phyloP scores from a whole-genome alignment of 2,797 vertebrate genomes.

The Mergus octosetaceus region DNA sequence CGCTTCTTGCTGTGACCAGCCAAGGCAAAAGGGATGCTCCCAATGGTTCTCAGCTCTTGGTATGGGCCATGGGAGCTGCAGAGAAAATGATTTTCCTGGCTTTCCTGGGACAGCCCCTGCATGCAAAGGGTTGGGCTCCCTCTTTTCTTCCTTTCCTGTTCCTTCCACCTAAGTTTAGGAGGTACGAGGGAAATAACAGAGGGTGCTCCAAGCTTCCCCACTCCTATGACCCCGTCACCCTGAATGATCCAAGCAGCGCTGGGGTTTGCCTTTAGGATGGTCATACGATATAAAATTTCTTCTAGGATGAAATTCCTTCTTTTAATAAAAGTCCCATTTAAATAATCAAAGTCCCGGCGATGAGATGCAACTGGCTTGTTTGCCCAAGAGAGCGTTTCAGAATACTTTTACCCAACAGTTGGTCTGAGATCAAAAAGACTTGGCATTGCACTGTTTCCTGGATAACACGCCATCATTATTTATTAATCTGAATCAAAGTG shows the following conservation, averaged over 20 bases:
- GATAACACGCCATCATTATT: constrained; percentile 65
- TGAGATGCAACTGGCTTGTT: background rate
- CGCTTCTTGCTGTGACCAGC: background rate
- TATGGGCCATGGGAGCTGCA: background rate
- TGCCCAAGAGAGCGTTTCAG: constrained; percentile 38
- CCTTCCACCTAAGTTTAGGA: background rate
- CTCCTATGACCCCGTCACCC: background rate
- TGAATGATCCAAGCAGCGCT: background rate
- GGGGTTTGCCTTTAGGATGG: background rate
- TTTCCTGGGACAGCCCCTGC: background rate
- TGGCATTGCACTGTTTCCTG: constrained; percentile 54
- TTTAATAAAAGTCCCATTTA: constrained; percentile 37
- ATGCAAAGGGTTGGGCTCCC: background rate
- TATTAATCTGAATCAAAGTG: constrained; percentile 66
- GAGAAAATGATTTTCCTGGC: background rate
- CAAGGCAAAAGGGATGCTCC: background rate
- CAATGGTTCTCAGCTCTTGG: background rate
- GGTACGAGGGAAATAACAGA: background rate
- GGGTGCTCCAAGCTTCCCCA: background rate
- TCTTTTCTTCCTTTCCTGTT: background rate
- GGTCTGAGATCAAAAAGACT: constrained; percentile 68
- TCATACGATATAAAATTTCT: background rate
- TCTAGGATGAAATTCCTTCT: background rate
- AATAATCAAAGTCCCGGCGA: constrained; percentile 25
- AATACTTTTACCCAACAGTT: constrained; percentile 64